These are phyloP conservation scores for Lepidocyrtinus sp. DNA, from an alignment of 2,888 invertebrate species.

Conservation along the genomic window DNA sequence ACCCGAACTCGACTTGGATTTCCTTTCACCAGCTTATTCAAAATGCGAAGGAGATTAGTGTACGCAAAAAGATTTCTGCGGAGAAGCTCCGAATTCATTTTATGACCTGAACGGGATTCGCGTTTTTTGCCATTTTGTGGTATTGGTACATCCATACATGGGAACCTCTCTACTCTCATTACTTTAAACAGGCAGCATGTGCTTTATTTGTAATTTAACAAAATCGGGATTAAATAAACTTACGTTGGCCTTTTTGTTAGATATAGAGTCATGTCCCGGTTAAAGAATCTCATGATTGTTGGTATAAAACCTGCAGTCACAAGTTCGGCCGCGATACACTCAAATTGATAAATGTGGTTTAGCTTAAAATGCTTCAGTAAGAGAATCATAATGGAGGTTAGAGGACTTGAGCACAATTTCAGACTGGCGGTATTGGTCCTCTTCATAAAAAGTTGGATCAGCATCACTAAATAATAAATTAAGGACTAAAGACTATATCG, in stretches of 20 bases:
- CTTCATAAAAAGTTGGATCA: background rate
- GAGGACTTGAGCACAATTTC: constrained; percentile 51
- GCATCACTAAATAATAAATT: background rate
- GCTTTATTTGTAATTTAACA: background rate
- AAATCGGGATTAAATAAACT: background rate
- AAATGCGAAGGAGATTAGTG: constrained; percentile 32
- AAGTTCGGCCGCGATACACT: constrained; percentile 98
- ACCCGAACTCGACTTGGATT: constrained; percentile 42
- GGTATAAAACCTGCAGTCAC: constrained; percentile 99
- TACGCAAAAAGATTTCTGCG: constrained; percentile 32
- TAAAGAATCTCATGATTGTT: constrained; percentile 97
- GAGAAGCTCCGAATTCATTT: background rate
- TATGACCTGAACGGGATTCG: background rate
- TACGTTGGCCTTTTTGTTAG: constrained; percentile 7
- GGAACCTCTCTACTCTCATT: constrained; percentile 7
- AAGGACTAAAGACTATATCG: background rate
- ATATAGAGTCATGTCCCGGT: constrained; percentile 86
- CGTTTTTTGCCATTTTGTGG: background rate
- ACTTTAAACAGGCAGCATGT: constrained; percentile 15
- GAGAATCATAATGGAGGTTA: constrained; percentile 89
- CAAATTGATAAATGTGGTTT: constrained; percentile 99
- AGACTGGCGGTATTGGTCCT: constrained; percentile 25
- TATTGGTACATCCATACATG: background rate
- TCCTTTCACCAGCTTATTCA: constrained; percentile 37
- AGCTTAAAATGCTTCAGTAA: constrained; percentile 97